These are phyloP conservation scores for Pipa parva DNA, from an alignment of 2,113 vertebrate genomes.

Conservation along the genomic window DNA sequence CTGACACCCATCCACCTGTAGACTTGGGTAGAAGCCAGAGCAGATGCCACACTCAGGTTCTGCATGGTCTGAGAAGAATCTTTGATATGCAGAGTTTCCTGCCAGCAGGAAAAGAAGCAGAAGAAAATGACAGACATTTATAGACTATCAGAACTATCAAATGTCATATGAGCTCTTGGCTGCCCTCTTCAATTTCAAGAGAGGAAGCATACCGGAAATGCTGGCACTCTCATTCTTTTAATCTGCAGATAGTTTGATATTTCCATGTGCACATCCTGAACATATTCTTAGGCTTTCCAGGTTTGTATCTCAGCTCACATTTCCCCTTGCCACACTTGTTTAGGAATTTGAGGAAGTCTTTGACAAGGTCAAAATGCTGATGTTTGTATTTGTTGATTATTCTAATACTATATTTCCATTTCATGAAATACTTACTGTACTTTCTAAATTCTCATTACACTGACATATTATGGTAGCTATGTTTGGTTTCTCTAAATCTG, in stretches of 20 bases:
- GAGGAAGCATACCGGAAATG: not conserved
- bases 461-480: not conserved
- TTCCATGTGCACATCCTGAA: conserved; percentile 1
- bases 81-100: not conserved
- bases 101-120: not conserved
- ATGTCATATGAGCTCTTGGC: not conserved
- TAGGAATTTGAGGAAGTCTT: not conserved
- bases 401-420: not conserved
- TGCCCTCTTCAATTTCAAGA: not conserved
- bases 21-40: not conserved
- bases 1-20: not conserved
- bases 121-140: not conserved
- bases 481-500: too few species aligned
- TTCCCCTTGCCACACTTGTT: not conserved
- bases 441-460: not conserved
- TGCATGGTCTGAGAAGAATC: not conserved
- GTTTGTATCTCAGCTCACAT: not conserved
- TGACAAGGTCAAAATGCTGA: not conserved
- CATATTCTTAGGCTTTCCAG: not conserved
- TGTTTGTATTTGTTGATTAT: not conserved
- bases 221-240: not conserved
- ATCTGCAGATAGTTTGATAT: not conserved
- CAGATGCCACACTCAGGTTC: not conserved
- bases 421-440: not conserved
- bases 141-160: not conserved